Evolutionary conservation across 2,113 vertebrate species (phyloP), one percentile per base, ranked within the genome.

Genomic region (Sprattus sprattus): DNA sequence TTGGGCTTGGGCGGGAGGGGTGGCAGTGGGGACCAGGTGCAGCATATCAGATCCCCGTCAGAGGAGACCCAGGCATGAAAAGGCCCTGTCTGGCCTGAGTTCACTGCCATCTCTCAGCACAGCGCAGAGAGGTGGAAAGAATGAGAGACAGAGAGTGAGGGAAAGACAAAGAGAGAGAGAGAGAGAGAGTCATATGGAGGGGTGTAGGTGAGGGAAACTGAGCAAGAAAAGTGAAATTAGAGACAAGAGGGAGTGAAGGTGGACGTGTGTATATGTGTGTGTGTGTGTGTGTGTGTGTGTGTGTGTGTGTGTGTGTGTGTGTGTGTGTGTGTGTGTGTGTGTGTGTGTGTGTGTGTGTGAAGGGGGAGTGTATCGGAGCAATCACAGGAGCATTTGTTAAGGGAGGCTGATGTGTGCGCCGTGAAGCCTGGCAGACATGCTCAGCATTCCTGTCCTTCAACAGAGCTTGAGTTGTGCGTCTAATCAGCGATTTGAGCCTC

Each of bases 391-490:
- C 71, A 78, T 78, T 78, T 78, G 71, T 78, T 32, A 78, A 78
- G 32, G 28, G 80, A n/a, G 83, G 28, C 16, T n/a, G 67, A 44
- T 20, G 49, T 78, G n/a, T n/a, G 22, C 85, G 89, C 86, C 87
- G 85, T 89, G 91, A 89, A 91, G 84, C 89, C 91, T 88, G 75
- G 75, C 54, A 90, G 88, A 90, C 93, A 85, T 95, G 88, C 91
- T 95, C 95, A 90, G 89, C 91, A 96, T 95, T 96, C 94, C 93
- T 94, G 84, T 64, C 89, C 92, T 93, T 89, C 94, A 78, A 93
- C 82, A 91, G 88, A 94, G 94, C 94, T 90, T 94, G 84, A 93
- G 92, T 78, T 93, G 90, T 89, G 89, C 91, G 82, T 85, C 54
- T 84, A 86, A 89, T 81, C 78, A 85, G 46, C 75, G 45, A 78